These are phyloP conservation scores for Synanthedon vespiformis DNA, from an alignment of 2,888 invertebrate genomes.

Conservation along the genomic window DNA sequence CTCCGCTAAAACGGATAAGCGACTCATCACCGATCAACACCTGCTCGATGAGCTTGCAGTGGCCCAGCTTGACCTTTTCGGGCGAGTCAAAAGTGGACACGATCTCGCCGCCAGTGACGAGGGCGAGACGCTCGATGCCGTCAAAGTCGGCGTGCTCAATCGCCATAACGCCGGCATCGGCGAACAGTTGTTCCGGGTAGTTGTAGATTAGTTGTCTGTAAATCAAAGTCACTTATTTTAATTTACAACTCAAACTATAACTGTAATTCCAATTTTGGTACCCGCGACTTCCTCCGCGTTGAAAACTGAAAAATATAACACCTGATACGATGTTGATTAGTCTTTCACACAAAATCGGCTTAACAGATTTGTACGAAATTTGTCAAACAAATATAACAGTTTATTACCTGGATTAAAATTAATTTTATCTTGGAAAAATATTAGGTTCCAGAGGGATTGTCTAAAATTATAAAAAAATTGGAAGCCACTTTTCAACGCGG, in stretches of 20 bases:
- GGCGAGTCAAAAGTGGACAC: constrained; percentile 98
- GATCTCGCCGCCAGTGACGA: constrained; percentile 98
- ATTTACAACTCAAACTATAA: not conserved
- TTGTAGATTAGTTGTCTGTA: constrained; percentile 97
- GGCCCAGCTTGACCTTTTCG: constrained; percentile 90
- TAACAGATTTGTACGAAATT: too few relatives aligned
- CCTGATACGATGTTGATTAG: too few relatives aligned
- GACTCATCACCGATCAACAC: constrained; percentile 98
- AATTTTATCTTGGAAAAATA: too few relatives aligned
- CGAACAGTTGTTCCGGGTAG: constrained; percentile 99
- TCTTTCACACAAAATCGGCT: too few relatives aligned
- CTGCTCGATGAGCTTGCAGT: constrained; percentile 93
- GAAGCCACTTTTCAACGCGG: too few relatives aligned
- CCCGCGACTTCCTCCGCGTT: too few relatives aligned
- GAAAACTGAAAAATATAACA: too few relatives aligned
- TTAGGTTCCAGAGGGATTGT: too few relatives aligned
- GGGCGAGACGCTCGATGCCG: constrained; percentile 96
- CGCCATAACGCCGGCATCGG: constrained; percentile 98
- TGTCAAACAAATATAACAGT: too few relatives aligned
- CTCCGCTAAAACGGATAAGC: constrained; percentile 93
- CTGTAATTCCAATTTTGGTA: not conserved
- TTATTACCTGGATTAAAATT: too few relatives aligned
- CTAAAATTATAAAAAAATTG: too few relatives aligned
- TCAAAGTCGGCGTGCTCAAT: constrained; percentile 99
- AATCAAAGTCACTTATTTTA: constrained; percentile 3